Evolutionary conservation across 2,888 invertebrate genomes (phyloP).

Genomic region (Atrina japonica): DNA sequence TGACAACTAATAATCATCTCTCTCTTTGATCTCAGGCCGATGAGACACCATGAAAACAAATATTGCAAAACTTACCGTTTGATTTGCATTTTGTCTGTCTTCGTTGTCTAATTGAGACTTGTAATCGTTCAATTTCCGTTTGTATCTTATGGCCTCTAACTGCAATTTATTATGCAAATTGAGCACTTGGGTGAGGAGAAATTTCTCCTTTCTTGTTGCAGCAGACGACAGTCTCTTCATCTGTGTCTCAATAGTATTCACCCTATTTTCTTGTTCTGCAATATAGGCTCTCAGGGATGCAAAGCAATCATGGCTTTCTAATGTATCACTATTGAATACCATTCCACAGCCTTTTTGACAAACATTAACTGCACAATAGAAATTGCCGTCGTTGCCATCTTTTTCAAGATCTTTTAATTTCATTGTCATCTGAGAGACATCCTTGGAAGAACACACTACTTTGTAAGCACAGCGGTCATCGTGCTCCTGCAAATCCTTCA

Average conservation of each 20-base stretch:
- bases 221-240: constrained; percentile 24
- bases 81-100: not conserved
- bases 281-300: constrained; percentile 40
- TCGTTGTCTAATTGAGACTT: not conserved
- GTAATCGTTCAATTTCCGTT: constrained; percentile 42
- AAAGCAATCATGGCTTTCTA: constrained; percentile 44
- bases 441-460: constrained; percentile 38
- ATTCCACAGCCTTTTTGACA: constrained; percentile 50
- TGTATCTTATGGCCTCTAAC: constrained; percentile 35
- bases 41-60: constrained; percentile 4
- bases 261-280: constrained; percentile 41
- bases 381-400: constrained; percentile 37
- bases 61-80: constrained; percentile 3
- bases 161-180: constrained; percentile 45
- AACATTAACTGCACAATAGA: constrained; percentile 35
- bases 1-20: no score
- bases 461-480: constrained; percentile 32
- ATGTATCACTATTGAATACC: constrained; percentile 17
- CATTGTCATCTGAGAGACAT: constrained; percentile 35
- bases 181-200: constrained; percentile 41
- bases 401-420: constrained; percentile 13
- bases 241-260: constrained; percentile 34
- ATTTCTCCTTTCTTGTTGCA: constrained; percentile 38
- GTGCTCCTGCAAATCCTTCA: constrained; percentile 39
- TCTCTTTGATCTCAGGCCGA: no score